A percentile compares a stretch with the other conserved stretches of the same genome.
Conservation (phyloP, 2,113 vertebrate genomes). For the Antennarius striatus region DNA sequence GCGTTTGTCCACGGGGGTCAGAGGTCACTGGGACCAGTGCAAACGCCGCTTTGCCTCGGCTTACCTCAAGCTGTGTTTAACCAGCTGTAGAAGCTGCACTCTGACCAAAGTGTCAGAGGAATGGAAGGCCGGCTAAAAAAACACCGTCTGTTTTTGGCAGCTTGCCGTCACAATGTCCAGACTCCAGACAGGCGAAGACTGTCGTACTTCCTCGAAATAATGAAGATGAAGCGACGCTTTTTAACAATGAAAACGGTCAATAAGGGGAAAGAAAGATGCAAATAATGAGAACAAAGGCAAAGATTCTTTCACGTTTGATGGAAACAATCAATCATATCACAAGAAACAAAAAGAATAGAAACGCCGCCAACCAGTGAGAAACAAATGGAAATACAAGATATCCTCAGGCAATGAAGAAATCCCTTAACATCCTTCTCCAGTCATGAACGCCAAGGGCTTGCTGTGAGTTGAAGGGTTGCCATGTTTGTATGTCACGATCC, state of each 20-base stretch:
- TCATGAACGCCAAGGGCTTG: slow-evolving; percentile 18
- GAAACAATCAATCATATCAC: not conserved
- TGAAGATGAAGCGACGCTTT: too few relatives aligned
- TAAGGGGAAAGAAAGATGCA: too few relatives aligned
- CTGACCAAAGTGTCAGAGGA: slow-evolving; percentile 55
- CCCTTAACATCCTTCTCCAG: slow-evolving; percentile 23
- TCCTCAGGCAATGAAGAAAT: slow-evolving; percentile 32
- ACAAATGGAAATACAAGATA: slow-evolving; percentile 3
- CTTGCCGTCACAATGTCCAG: slow-evolving; percentile 21
- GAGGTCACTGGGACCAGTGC: slow-evolving; percentile 35
- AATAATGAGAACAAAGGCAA: not conserved
- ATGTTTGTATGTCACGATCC: slow-evolving; percentile 61
- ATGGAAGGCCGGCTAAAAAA: slow-evolving; percentile 16
- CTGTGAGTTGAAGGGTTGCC: slow-evolving; percentile 25
- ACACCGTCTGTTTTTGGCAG: slow-evolving; percentile 26
- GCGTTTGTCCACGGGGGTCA: slow-evolving; percentile 40
- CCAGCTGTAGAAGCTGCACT: slow-evolving; percentile 69
- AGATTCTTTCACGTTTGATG: slow-evolving; percentile 23
- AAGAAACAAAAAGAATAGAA: too few relatives aligned
- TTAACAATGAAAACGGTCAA: too few relatives aligned
- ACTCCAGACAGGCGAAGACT: not conserved
- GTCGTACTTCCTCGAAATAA: not conserved
- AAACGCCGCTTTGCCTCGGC: slow-evolving; percentile 45
- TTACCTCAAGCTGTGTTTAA: slow-evolving; percentile 72
- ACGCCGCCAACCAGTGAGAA: not conserved